phyloP scores from a whole-genome alignment of 1,140 invertebrate genomes.

The Drosophila tsacasi region DNA sequence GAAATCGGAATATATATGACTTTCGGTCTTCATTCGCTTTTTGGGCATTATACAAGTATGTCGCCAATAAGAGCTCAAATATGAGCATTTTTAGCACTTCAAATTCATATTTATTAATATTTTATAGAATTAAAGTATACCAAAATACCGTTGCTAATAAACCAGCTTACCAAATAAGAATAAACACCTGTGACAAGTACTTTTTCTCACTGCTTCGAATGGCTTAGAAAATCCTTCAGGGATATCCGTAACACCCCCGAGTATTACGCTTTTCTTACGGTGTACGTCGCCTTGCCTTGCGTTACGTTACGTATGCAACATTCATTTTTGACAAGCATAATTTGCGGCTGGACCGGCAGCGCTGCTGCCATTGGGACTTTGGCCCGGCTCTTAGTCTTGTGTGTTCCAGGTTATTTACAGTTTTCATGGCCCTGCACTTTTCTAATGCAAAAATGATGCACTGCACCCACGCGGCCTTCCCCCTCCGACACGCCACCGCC shows the following conservation, averaged over 20 bases:
- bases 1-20: too few species aligned
- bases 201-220: background rate
- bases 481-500: background rate
- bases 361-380: constrained; percentile 39
- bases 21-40: too few species aligned
- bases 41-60: too few species aligned
- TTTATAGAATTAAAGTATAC: background rate
- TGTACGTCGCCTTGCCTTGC: constrained; percentile 55
- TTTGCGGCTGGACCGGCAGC: constrained; percentile 65
- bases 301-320: constrained; percentile 75
- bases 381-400: constrained; percentile 37
- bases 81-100: too few species aligned
- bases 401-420: constrained; percentile 72
- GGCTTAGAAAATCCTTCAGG: background rate
- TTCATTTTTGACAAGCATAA: constrained; percentile 83
- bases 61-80: too few species aligned
- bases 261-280: constrained; percentile 25
- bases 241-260: background rate
- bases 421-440: constrained; percentile 71
- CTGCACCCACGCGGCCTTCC: constrained; percentile 60
- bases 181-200: background rate
- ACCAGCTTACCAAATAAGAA: background rate
- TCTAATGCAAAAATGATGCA: constrained; percentile 83
- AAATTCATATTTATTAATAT: background rate
- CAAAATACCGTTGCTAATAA: background rate